phyloP scores from a whole-genome alignment of 1,140 invertebrate genomes.

The Subanguina moxae region DNA sequence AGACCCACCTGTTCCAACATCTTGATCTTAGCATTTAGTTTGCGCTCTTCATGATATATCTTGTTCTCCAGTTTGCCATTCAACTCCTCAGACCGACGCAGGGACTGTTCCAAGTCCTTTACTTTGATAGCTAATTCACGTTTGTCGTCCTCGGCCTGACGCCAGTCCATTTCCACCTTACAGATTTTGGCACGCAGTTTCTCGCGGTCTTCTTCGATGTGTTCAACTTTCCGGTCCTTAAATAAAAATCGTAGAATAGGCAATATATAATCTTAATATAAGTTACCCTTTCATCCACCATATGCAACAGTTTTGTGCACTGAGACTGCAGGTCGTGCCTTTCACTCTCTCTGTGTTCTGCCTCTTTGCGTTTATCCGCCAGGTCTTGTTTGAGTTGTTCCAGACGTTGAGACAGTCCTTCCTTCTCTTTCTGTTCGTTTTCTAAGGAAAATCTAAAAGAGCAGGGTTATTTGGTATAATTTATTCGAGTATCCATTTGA shows the following conservation, averaged over 20 bases:
- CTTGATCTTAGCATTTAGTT: conserved; percentile 22
- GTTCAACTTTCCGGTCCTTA: conserved; percentile 29
- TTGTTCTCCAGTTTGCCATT: conserved; percentile 33
- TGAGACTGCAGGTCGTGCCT: conserved; percentile 18
- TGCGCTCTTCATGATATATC: conserved; percentile 31
- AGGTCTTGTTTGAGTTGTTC: conserved; percentile 28
- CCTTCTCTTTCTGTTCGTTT: conserved; percentile 29
- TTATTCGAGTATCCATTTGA: no score
- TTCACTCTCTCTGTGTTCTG: conserved; percentile 22
- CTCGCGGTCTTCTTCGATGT: conserved; percentile 30
- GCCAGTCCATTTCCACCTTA: conserved; percentile 18
- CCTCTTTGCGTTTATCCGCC: conserved; percentile 20
- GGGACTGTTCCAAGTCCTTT: conserved; percentile 23
- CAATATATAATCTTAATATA: neutral
- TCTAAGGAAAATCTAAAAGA: conserved; percentile 24
- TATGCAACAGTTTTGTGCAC: conserved; percentile 29
- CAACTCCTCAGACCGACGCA: conserved; percentile 22
- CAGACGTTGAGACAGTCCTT: conserved; percentile 17
- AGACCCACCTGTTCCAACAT: conserved; percentile 32
- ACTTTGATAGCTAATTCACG: conserved; percentile 16
- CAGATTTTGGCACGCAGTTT: conserved; percentile 21
- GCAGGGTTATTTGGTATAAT: no score
- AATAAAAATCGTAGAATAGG: neutral
- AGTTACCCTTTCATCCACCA: conserved; percentile 31
- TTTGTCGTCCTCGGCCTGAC: conserved; percentile 26